Conservation (phyloP, 2,888 invertebrate species). For the Dryocosmus kuriphilus region DNA sequence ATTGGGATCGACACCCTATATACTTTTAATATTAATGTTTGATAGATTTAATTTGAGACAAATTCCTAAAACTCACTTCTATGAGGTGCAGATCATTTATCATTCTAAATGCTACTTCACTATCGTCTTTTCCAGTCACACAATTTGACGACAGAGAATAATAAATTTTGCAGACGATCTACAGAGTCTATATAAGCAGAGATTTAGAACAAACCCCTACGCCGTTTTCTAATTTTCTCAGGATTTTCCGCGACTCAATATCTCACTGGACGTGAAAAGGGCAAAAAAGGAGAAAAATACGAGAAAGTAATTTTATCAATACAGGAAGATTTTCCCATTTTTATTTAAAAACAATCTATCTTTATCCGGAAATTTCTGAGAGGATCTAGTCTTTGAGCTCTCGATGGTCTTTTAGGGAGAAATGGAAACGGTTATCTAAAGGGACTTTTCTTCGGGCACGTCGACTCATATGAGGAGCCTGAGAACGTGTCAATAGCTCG, state of each 20-base stretch:
- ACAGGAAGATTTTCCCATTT: not conserved
- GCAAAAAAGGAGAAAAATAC: not conserved
- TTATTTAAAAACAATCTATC: slow-evolving; percentile 9
- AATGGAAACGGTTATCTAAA: slow-evolving; percentile 49
- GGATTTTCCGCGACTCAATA: too few species aligned
- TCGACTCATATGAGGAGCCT: slow-evolving; percentile 51
- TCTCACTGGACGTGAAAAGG: too few species aligned
- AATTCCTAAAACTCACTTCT: too few species aligned
- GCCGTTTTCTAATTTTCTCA: not conserved
- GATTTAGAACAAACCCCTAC: not conserved
- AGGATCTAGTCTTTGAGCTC: not conserved
- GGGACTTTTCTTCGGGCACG: slow-evolving; percentile 52
- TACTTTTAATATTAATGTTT: too few species aligned
- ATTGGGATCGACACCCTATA: too few species aligned
- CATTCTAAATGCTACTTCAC: not conserved
- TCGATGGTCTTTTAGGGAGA: slow-evolving; percentile 24
- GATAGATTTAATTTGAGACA: too few species aligned
- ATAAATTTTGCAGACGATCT: too few species aligned
- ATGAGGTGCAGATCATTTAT: not conserved
- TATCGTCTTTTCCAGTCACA: not conserved
- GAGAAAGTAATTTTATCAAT: not conserved
- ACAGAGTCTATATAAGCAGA: not conserved
- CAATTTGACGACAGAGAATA: not conserved
- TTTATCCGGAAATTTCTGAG: slow-evolving; percentile 2
- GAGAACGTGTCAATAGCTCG: slow-evolving; percentile 57